phyloP scores from a whole-genome alignment of 2,888 invertebrate genomes.

The Urechis unicinctus region DNA sequence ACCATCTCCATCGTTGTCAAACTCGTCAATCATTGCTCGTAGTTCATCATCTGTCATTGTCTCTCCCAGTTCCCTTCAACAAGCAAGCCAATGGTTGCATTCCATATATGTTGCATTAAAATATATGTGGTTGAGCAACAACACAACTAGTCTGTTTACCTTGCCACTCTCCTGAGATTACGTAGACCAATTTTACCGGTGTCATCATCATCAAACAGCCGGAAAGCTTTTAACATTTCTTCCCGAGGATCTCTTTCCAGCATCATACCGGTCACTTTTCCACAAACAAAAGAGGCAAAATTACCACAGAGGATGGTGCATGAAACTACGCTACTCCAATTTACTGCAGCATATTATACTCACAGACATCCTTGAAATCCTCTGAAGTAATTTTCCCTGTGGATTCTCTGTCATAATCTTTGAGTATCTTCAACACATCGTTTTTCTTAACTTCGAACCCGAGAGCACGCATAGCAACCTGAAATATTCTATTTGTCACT shows the following conservation, averaged over 20 bases:
- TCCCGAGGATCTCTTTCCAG: slow-evolving; percentile 48
- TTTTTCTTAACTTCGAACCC: slow-evolving; percentile 51
- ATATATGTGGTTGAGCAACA: background rate
- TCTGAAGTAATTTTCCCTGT: slow-evolving; percentile 47
- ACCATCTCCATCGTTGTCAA: slow-evolving; percentile 50
- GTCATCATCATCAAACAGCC: slow-evolving; percentile 50
- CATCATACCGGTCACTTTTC: slow-evolving; percentile 48
- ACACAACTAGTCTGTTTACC: slow-evolving; percentile 24
- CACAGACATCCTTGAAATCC: slow-evolving; percentile 51
- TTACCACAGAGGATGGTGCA: too few relatives aligned
- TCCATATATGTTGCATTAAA: background rate
- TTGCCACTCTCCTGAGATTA: slow-evolving; percentile 47
- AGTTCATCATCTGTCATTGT: slow-evolving; percentile 50
- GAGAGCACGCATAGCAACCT: slow-evolving; percentile 50
- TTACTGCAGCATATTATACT: slow-evolving; percentile 21
- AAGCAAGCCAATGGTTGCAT: background rate
- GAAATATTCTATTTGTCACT: slow-evolving; percentile 5
- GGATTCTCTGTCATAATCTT: slow-evolving; percentile 47
- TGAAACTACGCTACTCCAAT: background rate
- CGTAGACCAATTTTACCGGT: slow-evolving; percentile 49
- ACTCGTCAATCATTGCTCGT: slow-evolving; percentile 51
- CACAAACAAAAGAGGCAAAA: background rate
- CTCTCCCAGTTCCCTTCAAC: slow-evolving; percentile 47
- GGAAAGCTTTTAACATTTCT: slow-evolving; percentile 49
- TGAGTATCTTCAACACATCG: slow-evolving; percentile 45